Evolutionary conservation across 2,113 vertebrate genomes (phyloP).

Genomic region (Mormoops blainvillei): DNA sequence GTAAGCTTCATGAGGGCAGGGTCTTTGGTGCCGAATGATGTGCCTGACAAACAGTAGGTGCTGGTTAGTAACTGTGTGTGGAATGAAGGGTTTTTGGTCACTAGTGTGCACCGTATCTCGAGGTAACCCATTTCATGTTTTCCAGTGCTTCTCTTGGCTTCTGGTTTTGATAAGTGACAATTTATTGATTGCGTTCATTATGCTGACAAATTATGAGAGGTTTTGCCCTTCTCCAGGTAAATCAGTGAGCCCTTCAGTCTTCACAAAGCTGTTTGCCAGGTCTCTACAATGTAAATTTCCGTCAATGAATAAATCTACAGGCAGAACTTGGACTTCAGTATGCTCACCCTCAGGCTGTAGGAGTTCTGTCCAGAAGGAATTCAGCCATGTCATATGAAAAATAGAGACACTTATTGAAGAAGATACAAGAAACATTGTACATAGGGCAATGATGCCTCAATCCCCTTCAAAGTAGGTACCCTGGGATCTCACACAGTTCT

Average conservation of each 20-base stretch:
- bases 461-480: no score
- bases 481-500: no score
- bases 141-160: neutral
- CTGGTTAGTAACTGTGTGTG: neutral
- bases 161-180: neutral
- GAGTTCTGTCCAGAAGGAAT: neutral
- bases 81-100: neutral
- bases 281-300: neutral
- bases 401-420: no score
- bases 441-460: no score
- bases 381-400: no score
- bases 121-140: neutral
- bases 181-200: neutral
- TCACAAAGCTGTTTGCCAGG: neutral
- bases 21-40: neutral
- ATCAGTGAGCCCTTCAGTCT: neutral
- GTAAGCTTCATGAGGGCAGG: neutral
- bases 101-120: neutral
- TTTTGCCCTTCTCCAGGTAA: conserved; percentile 31
- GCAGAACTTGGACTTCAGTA: neutral
- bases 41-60: neutral
- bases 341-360: neutral
- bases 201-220: neutral
- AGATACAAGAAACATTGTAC: no score
- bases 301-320: neutral